Evolutionary conservation across 2,797 vertebrate species (phyloP).

Genomic region (Selene dorsalis): DNA sequence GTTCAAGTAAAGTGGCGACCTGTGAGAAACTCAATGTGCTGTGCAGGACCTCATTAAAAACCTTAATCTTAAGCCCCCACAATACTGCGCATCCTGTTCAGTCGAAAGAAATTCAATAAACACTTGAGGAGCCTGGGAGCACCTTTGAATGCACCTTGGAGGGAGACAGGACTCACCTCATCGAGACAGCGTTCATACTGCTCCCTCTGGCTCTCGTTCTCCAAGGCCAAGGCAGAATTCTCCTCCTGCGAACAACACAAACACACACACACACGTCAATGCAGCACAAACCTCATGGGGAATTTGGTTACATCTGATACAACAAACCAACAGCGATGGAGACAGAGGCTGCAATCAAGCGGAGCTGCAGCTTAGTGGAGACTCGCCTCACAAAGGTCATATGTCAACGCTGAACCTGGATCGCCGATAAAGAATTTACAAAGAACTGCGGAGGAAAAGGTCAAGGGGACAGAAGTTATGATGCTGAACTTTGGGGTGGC

Average conservation of each 20-base stretch:
- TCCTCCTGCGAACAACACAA: constrained; percentile 82
- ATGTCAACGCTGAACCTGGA: constrained; percentile 72
- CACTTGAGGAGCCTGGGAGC: no score
- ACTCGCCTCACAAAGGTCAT: constrained; percentile 80
- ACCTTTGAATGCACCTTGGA: no score
- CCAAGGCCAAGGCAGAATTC: constrained; percentile 89
- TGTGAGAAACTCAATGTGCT: constrained; percentile 18
- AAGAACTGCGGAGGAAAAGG: constrained; percentile 84
- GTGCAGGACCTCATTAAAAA: constrained; percentile 41
- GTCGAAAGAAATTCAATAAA: background rate
- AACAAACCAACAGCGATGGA: constrained; percentile 21
- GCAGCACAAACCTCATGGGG: constrained; percentile 34
- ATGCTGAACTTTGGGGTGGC: constrained; percentile 89
- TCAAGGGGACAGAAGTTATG: constrained; percentile 87
- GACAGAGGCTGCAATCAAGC: constrained; percentile 41
- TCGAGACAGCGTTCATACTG: constrained; percentile 94
- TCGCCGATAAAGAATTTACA: constrained; percentile 78
- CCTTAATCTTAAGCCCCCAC: constrained; percentile 2
- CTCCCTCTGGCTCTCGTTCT: constrained; percentile 93
- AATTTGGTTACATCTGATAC: constrained; percentile 33
- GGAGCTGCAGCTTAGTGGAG: constrained; percentile 21
- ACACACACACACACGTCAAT: constrained; percentile 29
- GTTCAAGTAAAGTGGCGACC: constrained; percentile 34
- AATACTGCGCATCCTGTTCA: constrained; percentile 8
- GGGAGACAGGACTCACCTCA: constrained; percentile 85